Conservation (phyloP, 2,113 vertebrate species). For the Ictidomys tridecemlineatus region DNA sequence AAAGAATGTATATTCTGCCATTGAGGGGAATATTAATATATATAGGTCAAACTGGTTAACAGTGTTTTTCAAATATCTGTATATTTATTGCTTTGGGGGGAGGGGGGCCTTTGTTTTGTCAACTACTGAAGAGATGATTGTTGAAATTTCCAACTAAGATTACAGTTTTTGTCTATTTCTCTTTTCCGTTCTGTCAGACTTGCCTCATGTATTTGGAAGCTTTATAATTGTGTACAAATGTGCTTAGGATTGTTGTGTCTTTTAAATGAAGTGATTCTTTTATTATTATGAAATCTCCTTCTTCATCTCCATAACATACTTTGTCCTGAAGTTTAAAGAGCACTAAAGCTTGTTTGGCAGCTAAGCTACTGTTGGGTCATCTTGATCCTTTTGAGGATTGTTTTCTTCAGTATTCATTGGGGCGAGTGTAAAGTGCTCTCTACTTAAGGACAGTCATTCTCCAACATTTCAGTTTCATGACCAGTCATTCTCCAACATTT, state of each 20-base stretch:
- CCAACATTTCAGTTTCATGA: neutral
- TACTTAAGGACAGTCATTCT: neutral
- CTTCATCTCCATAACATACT: slow-evolving; percentile 42
- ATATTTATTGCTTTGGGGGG: slow-evolving; percentile 33
- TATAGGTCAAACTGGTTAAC: slow-evolving; percentile 25
- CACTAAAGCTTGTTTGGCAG: neutral
- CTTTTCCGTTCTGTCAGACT: slow-evolving; percentile 29
- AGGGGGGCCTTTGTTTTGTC: slow-evolving; percentile 2
- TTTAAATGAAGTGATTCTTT: slow-evolving; percentile 57
- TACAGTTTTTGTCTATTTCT: slow-evolving; percentile 30
- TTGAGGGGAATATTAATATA: slow-evolving; percentile 49
- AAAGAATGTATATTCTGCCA: slow-evolving; percentile 70
- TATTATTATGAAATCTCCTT: slow-evolving; percentile 39
- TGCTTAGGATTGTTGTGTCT: slow-evolving; percentile 45
- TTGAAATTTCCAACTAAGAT: slow-evolving; percentile 59
- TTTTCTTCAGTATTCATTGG: neutral
- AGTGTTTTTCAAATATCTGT: slow-evolving; percentile 58
- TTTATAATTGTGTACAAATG: slow-evolving; percentile 25
- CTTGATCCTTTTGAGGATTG: neutral
- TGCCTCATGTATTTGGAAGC: slow-evolving; percentile 68
- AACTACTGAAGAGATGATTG: slow-evolving; percentile 51
- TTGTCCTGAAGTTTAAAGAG: slow-evolving; percentile 57
- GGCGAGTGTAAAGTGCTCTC: neutral
- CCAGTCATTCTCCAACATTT: too few species aligned
- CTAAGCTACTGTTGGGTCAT: neutral